phyloP scores from a whole-genome alignment of 2,113 vertebrate genomes.

The Heterotilapia buettikoferi region DNA sequence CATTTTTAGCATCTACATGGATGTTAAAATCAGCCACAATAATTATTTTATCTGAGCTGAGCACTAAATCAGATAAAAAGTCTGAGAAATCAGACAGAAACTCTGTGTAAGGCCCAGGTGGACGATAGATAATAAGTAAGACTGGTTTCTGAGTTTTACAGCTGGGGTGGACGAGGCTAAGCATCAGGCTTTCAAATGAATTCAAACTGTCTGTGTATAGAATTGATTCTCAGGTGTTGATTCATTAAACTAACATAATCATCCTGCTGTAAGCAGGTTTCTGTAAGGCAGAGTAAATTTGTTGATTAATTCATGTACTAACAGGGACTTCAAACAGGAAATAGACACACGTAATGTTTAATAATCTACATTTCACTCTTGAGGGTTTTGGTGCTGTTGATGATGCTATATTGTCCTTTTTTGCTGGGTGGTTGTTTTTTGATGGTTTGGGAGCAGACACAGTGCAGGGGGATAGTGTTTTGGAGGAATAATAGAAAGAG shows the following conservation, averaged over 20 bases:
- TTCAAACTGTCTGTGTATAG: rapidly evolving
- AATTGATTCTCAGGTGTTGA: neutral
- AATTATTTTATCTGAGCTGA: neutral
- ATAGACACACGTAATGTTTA: neutral
- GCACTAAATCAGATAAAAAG: neutral
- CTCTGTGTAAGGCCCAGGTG: neutral
- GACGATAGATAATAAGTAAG: neutral
- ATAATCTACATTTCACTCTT: neutral
- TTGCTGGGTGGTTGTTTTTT: neutral
- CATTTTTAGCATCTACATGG: neutral
- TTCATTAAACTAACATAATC: neutral
- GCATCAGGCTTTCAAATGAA: neutral
- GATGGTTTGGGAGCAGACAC: neutral
- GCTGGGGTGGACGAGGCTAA: neutral
- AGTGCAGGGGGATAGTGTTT: neutral
- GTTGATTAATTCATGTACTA: rapidly evolving
- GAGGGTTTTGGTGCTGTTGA: neutral
- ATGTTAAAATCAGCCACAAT: neutral
- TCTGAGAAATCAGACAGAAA: neutral
- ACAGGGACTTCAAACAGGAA: neutral
- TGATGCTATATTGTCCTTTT: neutral
- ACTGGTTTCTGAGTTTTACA: neutral
- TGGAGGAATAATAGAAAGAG: neutral
- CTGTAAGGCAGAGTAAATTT: neutral
- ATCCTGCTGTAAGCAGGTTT: neutral